phyloP scores from a whole-genome alignment of 37 sponge, comb jelly and placozoan species.

The Halisarca cf. caerulea region DNA sequence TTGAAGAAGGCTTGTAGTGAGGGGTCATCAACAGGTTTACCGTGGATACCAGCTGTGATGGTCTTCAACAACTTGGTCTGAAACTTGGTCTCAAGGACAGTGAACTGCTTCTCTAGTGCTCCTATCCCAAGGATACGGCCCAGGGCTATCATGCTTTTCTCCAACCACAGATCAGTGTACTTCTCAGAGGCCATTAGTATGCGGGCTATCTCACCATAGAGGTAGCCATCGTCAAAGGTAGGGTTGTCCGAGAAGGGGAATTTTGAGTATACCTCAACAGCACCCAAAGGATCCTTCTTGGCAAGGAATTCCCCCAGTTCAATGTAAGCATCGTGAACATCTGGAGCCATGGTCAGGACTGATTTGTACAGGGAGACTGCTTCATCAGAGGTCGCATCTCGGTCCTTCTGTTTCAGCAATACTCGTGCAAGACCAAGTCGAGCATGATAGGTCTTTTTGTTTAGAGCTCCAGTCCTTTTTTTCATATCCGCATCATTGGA shows the following conservation, averaged over 20 bases:
- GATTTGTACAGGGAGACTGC: slow-evolving; percentile 64
- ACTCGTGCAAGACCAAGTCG: slow-evolving; percentile 88
- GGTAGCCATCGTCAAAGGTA: slow-evolving; percentile 94
- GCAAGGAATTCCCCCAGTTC: slow-evolving; percentile 88
- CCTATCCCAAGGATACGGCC: slow-evolving; percentile 88
- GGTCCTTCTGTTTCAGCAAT: slow-evolving; percentile 50
- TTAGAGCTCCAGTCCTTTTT: slow-evolving; percentile 23
- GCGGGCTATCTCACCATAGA: slow-evolving; percentile 91
- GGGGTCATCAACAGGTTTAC: slow-evolving; percentile 75
- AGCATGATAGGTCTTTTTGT: slow-evolving; percentile 67
- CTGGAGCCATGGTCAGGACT: slow-evolving; percentile 78
- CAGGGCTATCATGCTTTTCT: slow-evolving; percentile 72
- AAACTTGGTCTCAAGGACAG: slow-evolving; percentile 85
- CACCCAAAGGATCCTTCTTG: slow-evolving; percentile 65
- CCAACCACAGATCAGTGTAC: slow-evolving; percentile 78
- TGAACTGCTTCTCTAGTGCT: slow-evolving; percentile 85
- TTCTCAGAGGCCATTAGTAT: slow-evolving; percentile 78
- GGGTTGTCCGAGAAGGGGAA: slow-evolving; percentile 89
- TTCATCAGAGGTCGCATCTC: slow-evolving; percentile 47
- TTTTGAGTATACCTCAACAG: slow-evolving; percentile 86
- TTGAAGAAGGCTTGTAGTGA: slow-evolving; percentile 94
- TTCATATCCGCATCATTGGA: not conserved
- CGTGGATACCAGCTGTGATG: slow-evolving; percentile 88
- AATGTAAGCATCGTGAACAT: slow-evolving; percentile 95
- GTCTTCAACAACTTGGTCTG: slow-evolving; percentile 78